Conservation (phyloP, 2,113 vertebrate species). For the Odobenus rosmarus region DNA sequence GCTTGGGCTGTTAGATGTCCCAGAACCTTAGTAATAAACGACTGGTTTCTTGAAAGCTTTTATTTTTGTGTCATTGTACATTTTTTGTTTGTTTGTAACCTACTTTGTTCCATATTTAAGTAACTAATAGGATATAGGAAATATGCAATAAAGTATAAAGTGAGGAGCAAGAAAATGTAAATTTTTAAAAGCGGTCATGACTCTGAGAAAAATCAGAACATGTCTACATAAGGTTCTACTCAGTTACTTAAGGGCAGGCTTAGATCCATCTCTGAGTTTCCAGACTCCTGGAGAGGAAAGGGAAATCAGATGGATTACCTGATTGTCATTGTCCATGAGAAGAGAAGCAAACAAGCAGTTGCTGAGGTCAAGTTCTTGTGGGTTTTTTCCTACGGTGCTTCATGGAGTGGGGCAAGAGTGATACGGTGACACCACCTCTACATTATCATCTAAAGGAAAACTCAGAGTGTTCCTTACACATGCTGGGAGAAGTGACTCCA, state of each 20-base stretch:
- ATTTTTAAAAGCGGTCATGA: background rate
- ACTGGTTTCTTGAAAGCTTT: background rate
- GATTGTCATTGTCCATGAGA: background rate
- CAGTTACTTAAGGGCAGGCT: background rate
- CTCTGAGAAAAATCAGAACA: background rate
- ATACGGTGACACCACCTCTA: background rate
- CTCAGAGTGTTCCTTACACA: background rate
- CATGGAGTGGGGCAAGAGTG: background rate
- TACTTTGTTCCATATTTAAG: slow-evolving; percentile 7
- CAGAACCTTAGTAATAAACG: background rate
- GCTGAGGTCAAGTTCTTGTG: background rate
- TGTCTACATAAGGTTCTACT: background rate
- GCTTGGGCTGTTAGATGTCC: background rate
- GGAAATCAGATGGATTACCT: background rate
- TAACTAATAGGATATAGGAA: background rate
- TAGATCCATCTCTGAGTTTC: background rate
- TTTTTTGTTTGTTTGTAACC: slow-evolving; percentile 3
- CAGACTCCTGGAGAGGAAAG: background rate
- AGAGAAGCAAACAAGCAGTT: background rate
- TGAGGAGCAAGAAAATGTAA: background rate
- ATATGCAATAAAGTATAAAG: background rate
- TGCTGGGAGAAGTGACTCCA: background rate
- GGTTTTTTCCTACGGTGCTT: background rate
- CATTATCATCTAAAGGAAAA: background rate
- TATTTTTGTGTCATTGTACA: background rate